Conservation (phyloP, 2,797 vertebrate genomes). For the Meda fulgida region DNA sequence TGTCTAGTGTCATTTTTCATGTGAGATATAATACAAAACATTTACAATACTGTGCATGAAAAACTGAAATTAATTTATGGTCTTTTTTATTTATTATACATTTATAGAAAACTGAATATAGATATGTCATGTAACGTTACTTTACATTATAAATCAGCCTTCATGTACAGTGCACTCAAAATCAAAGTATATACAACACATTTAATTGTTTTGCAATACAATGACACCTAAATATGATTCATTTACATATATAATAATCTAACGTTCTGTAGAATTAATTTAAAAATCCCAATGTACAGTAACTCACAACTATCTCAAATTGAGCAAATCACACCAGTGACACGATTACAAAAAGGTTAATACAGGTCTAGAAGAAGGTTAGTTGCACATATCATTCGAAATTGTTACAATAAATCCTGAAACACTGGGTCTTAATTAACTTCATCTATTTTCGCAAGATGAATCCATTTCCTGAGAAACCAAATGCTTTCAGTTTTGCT, state of each 20-base stretch:
- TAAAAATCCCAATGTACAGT: background rate
- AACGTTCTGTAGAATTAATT: background rate
- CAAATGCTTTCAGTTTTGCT: constrained; percentile 42
- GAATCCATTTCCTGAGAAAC: constrained; percentile 7
- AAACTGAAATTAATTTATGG: background rate
- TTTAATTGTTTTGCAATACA: background rate
- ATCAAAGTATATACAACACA: background rate
- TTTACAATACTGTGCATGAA: background rate
- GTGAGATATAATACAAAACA: background rate
- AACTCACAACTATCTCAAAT: background rate
- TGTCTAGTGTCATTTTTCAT: background rate
- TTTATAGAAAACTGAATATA: background rate
- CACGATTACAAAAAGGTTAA: background rate
- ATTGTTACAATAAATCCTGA: background rate
- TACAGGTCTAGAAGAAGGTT: background rate
- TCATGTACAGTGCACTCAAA: no score
- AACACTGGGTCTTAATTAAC: background rate
- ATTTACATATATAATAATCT: background rate
- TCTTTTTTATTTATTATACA: background rate
- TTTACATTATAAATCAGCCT: background rate
- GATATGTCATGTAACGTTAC: background rate
- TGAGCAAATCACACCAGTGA: background rate
- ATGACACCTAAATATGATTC: no score
- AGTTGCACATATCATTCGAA: background rate
- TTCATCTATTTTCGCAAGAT: background rate